Percentiles rank a stretch among this genome's conserved stretches.
Conservation (phyloP, 2,113 vertebrate genomes). For the Dicrurus megarhynchus region DNA sequence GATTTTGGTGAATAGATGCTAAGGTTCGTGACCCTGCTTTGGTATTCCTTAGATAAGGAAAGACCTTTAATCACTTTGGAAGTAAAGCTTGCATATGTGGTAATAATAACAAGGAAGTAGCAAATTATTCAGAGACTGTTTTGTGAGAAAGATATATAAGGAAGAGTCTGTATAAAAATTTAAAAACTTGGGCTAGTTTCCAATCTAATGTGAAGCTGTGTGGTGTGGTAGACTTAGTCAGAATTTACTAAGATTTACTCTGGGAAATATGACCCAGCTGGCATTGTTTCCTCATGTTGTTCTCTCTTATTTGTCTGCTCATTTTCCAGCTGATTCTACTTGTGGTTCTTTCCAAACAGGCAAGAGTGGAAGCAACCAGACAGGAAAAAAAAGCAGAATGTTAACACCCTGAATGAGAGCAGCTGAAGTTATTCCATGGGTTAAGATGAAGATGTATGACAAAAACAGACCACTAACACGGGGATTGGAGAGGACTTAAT, state of each 20-base stretch:
- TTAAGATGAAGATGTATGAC: not conserved
- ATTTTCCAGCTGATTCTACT: not conserved
- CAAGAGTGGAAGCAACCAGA: not conserved
- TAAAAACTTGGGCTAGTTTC: not conserved
- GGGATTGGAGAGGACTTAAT: not conserved
- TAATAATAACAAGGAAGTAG: not conserved
- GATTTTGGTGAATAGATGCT: not conserved
- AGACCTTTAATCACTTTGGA: not conserved
- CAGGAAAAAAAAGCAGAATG: not conserved
- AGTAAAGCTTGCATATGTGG: not conserved
- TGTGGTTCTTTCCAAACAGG: not conserved
- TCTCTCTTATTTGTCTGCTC: not conserved
- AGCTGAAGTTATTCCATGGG: not conserved
- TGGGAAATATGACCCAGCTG: not conserved
- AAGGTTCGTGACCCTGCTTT: not conserved
- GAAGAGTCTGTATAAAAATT: not conserved
- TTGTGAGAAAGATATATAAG: not conserved
- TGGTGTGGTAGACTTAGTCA: not conserved
- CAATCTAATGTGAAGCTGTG: not conserved
- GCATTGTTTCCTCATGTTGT: not conserved
- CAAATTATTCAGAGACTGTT: not conserved
- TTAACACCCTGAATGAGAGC: not conserved
- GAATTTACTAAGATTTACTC: slow-evolving; percentile 1
- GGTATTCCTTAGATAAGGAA: not conserved
- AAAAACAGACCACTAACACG: not conserved